Evolutionary conservation across 1,140 invertebrate species (phyloP).

Genomic region (Leptopilina clavipes): DNA sequence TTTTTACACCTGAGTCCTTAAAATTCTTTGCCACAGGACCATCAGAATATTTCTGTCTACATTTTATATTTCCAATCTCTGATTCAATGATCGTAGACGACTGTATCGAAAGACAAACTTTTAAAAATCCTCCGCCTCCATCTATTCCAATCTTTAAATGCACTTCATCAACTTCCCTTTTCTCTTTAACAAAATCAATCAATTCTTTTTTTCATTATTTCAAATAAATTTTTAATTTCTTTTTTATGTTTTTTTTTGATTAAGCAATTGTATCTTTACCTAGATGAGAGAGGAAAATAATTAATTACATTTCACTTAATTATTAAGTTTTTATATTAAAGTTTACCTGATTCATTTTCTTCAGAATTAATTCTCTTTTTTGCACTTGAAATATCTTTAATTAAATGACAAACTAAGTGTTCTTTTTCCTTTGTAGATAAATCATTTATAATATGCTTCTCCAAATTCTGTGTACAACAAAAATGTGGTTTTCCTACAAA

Average conservation of each 20-base stretch:
- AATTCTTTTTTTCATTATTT: background rate
- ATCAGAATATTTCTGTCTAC: background rate
- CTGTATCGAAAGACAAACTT: background rate
- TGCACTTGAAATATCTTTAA: background rate
- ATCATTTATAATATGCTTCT: background rate
- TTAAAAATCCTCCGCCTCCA: background rate
- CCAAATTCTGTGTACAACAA: background rate
- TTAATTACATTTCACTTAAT: too few species aligned
- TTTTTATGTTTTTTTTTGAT: background rate
- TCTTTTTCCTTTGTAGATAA: background rate
- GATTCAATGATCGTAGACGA: background rate
- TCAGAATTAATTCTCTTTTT: background rate
- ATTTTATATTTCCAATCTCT: background rate
- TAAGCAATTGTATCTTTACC: background rate
- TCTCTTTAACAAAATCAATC: constrained; percentile 1
- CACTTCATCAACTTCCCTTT: constrained; percentile 12
- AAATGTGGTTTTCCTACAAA: background rate
- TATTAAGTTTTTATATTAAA: background rate
- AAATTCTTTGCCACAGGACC: background rate
- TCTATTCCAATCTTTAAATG: background rate
- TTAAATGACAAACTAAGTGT: constrained; percentile 7
- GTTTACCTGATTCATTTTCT: background rate
- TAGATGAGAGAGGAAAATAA: too few species aligned
- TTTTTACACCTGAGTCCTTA: constrained; percentile 1
- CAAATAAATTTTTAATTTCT: background rate